These are phyloP conservation scores for Artibeus jamaicensis DNA, from an alignment of 2,797 vertebrate genomes.

Conservation along the genomic window DNA sequence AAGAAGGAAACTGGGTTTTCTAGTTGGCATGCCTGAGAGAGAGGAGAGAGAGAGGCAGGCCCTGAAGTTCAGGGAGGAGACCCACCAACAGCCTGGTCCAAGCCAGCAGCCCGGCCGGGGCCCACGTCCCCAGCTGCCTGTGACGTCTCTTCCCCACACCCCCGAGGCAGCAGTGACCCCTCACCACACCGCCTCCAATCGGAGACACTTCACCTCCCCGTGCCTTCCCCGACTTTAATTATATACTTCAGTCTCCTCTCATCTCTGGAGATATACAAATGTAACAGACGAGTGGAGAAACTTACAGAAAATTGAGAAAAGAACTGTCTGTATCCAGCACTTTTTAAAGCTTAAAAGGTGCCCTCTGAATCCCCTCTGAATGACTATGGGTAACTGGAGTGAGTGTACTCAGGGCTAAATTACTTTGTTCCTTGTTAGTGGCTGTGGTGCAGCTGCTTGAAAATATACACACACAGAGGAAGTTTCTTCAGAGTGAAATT, in stretches of 20 bases:
- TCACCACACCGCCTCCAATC: not conserved
- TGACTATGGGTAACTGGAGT: slow-evolving; percentile 79
- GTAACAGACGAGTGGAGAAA: slow-evolving; percentile 73
- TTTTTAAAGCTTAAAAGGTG: slow-evolving; percentile 76
- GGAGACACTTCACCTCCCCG: slow-evolving; percentile 49
- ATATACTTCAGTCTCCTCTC: slow-evolving; percentile 64
- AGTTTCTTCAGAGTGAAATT: slow-evolving; percentile 76
- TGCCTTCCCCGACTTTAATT: slow-evolving; percentile 74
- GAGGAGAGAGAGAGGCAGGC: not conserved
- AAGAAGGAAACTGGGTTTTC: not conserved
- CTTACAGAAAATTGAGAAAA: slow-evolving; percentile 50
- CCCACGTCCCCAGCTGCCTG: not conserved
- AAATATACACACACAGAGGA: not conserved
- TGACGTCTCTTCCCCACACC: slow-evolving; percentile 36
- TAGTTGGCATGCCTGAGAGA: not conserved
- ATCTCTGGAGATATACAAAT: slow-evolving; percentile 67
- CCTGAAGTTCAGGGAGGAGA: not conserved
- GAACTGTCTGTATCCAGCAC: slow-evolving; percentile 44
- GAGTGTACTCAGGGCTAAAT: slow-evolving; percentile 74
- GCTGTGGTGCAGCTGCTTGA: slow-evolving; percentile 75
- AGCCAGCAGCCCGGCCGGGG: not conserved
- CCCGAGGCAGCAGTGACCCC: slow-evolving; percentile 55
- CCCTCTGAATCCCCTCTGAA: slow-evolving; percentile 76
- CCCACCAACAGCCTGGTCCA: not conserved
- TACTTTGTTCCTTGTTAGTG: slow-evolving; percentile 78